Evolutionary conservation across 2,797 vertebrate species (phyloP).

Genomic region (Arctocebus calabarensis): DNA sequence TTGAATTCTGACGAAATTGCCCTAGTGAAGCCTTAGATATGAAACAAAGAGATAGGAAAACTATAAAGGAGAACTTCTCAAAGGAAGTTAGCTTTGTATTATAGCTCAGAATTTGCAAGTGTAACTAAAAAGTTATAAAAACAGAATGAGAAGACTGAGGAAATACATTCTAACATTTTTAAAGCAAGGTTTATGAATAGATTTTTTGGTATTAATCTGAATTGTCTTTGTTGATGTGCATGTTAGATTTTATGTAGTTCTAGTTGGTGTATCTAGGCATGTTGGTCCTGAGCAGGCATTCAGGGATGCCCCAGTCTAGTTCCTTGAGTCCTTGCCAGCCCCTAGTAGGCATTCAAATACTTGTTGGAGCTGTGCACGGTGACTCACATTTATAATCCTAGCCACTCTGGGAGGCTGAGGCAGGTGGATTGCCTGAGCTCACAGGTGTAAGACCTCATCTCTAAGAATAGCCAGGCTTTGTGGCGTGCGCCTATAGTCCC

Average conservation of each 20-base stretch:
- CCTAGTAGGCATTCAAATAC: not conserved
- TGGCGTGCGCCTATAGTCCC: too few species aligned
- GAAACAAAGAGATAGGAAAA: not conserved
- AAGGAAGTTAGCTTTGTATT: not conserved
- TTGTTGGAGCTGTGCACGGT: not conserved
- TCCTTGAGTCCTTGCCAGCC: not conserved
- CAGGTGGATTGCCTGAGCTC: too few species aligned
- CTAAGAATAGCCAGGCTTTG: too few species aligned
- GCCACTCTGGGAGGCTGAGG: too few species aligned
- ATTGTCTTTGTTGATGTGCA: not conserved
- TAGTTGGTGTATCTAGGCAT: not conserved
- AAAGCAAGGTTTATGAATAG: not conserved
- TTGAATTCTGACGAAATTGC: not conserved
- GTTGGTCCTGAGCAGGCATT: not conserved
- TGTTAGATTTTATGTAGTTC: not conserved
- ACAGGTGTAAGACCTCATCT: too few species aligned
- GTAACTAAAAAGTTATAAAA: not conserved
- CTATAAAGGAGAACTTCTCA: not conserved
- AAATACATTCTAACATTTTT: not conserved
- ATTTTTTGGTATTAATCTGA: not conserved
- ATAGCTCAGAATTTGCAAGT: not conserved
- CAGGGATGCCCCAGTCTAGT: not conserved
- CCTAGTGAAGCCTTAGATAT: not conserved
- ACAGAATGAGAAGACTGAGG: not conserved
- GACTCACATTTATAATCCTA: too few species aligned